Conservation (phyloP, 2,888 invertebrate species). For the Omphaloscelis lunosa region DNA sequence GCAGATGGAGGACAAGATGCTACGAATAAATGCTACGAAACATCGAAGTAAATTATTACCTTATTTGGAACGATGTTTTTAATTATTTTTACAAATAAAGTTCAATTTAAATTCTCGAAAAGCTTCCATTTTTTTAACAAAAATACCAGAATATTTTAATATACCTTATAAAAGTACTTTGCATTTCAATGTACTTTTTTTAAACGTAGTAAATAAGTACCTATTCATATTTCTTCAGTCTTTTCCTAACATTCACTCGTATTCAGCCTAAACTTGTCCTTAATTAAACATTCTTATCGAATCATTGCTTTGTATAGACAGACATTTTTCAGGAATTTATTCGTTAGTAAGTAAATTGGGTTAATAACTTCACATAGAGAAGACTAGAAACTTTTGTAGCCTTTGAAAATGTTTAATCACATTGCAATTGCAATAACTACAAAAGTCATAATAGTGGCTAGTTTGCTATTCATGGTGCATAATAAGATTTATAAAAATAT, state of each 20-base stretch:
- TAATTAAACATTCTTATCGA: background rate
- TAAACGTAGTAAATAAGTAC: background rate
- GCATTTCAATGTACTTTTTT: background rate
- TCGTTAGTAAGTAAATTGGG: background rate
- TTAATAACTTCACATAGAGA: background rate
- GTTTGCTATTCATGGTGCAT: constrained; percentile 24
- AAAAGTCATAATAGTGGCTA: constrained; percentile 28
- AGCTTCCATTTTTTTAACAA: no score
- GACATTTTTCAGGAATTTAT: background rate
- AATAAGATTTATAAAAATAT: constrained; percentile 12
- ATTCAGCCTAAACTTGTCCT: background rate
- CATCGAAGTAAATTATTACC: constrained; percentile 3
- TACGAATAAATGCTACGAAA: constrained; percentile 38
- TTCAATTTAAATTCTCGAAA: background rate
- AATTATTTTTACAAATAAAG: background rate
- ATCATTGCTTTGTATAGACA: background rate
- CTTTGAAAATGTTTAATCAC: constrained; percentile 22
- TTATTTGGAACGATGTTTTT: background rate
- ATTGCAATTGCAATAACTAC: constrained; percentile 21
- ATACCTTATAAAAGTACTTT: background rate
- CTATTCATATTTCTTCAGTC: background rate
- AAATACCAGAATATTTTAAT: background rate
- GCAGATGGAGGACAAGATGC: background rate
- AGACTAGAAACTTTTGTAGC: constrained; percentile 10
- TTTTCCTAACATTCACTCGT: background rate